Base-by-base conservation (phyloP, 2,113 vertebrate species). In the Hippoglossus stenolepis region DNA sequence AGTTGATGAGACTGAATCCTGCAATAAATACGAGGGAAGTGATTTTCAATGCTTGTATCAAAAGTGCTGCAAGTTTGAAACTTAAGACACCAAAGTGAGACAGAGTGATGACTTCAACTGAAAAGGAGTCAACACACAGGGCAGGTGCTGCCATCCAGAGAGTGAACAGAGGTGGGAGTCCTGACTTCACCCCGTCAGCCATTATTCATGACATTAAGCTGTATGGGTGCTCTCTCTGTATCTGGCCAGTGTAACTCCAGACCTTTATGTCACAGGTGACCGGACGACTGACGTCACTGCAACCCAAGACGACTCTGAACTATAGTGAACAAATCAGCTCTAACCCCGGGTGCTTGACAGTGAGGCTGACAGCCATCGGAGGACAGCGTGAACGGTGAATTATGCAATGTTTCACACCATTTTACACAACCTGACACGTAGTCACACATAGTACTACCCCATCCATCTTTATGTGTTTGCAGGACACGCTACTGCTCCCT, bases 141-240 rank as follows among this genome's bases (percentile, higher is more conserved):
- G 12, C 56, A 77, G 21, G 53, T n/a, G 26, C 61, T 68, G 54
- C 10, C 43, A 3, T 49, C 38, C 56, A 35, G 14, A 75, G 49
- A 53, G 14, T 3, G 31, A 61, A 51, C 18, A 7, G 9, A 21
- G 62, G 64, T 4, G 18, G 8, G 23, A 63, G 73, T 43, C 54
- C 73, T 80, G 69, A 79, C 73, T 72, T 83, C 77, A 75, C 51
- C 26, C 17, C 64, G 59, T 80, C 70, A 89, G 75, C 17, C 65
- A 86, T 87, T 85, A 91, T 87, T 90, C 82, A 90, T 83, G 83
- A 64, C 40, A 66, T 14, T 47, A 51, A 66, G 71, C 63, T 73
- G 85, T 66, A 73, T 70, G 58, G 73, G 35, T 78, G 80, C 60
- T 47, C 61, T 57, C 66, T 66, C 21, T 61, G 65, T 59, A 63